These are phyloP conservation scores for Oophaga pumilio DNA, from an alignment of 2,113 vertebrate genomes.

Conservation along the genomic window DNA sequence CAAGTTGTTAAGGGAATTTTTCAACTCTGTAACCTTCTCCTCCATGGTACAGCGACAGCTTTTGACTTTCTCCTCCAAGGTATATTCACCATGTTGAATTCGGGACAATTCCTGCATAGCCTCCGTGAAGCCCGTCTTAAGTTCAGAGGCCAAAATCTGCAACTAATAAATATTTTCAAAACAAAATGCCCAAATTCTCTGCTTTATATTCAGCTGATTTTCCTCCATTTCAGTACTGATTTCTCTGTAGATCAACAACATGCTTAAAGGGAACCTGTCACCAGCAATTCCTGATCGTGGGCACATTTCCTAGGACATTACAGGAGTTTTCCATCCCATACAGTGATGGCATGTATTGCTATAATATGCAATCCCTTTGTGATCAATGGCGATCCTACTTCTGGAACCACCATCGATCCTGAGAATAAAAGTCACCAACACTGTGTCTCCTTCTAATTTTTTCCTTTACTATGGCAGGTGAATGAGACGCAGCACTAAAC, in stretches of 20 bases:
- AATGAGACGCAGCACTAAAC: too few species aligned
- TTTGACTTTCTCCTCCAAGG: conserved; percentile 87
- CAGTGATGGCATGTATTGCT: too few species aligned
- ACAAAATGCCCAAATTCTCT: not conserved
- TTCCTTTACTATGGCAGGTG: too few species aligned
- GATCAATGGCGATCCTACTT: too few species aligned
- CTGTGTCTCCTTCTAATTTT: too few species aligned
- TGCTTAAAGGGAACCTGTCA: too few species aligned
- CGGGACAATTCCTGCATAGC: conserved; percentile 83
- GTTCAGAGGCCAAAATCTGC: conserved; percentile 89
- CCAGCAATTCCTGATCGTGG: too few species aligned
- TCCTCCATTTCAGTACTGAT: not conserved
- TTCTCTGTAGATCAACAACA: not conserved
- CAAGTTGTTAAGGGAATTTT: conserved; percentile 90
- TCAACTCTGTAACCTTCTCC: conserved; percentile 90
- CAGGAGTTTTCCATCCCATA: too few species aligned
- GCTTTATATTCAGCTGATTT: not conserved
- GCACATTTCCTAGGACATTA: too few species aligned
- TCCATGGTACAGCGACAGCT: conserved; percentile 86
- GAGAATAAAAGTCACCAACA: too few species aligned
- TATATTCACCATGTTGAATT: conserved; percentile 84
- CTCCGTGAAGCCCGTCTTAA: conserved; percentile 85
- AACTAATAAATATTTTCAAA: conserved; percentile 71
- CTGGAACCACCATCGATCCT: too few species aligned
- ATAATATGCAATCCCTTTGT: too few species aligned